Evolutionary conservation across 2,797 vertebrate species (phyloP).

Genomic region (Peromyscus attwateri): DNA sequence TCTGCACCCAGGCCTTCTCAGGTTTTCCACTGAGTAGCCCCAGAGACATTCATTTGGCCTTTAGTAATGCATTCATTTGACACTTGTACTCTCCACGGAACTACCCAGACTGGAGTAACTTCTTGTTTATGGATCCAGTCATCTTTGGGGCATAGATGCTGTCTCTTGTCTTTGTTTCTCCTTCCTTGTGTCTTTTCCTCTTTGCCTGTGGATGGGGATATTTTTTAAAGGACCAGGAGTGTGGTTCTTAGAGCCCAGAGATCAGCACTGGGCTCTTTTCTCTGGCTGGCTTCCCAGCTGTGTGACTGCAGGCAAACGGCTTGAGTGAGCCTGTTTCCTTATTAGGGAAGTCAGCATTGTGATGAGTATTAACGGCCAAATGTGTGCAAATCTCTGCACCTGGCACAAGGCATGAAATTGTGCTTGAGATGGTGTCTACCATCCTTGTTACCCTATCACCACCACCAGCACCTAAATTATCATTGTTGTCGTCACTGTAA

Average conservation of each 20-base stretch:
- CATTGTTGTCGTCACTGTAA: neutral
- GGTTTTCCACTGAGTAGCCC: neutral
- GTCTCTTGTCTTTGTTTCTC: neutral
- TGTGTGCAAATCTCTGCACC: rapidly evolving
- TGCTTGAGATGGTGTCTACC: neutral
- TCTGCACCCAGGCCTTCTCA: neutral
- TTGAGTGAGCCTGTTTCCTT: neutral
- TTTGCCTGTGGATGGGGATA: neutral
- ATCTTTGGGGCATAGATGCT: neutral
- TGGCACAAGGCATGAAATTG: neutral
- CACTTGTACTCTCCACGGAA: neutral
- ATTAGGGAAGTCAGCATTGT: neutral
- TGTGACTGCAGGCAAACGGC: neutral
- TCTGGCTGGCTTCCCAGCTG: neutral
- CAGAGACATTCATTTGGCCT: neutral
- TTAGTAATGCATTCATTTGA: neutral
- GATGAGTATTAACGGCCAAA: neutral
- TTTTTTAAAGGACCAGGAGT: neutral
- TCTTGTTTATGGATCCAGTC: neutral
- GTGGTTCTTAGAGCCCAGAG: neutral
- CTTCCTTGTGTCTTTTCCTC: neutral
- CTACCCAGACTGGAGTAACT: neutral
- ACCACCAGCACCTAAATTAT: no score
- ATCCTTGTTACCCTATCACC: neutral
- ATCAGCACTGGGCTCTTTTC: neutral